Percentiles rank a stretch among this genome's conserved stretches.
Conservation (phyloP, 1,140 invertebrate genomes). For the Stenopsyche tienmushanensis region DNA sequence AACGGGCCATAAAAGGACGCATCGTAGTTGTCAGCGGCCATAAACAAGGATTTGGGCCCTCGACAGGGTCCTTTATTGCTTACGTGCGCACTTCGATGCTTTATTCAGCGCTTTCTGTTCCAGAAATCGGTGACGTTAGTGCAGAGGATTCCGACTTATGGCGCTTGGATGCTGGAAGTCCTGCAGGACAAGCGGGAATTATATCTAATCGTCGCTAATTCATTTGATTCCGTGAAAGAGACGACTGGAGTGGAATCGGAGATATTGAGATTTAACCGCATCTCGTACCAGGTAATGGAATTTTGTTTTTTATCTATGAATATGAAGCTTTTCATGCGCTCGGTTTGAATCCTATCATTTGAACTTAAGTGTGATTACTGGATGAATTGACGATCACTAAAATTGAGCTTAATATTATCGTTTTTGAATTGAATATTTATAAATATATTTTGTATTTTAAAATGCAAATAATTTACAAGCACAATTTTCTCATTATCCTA, state of each 20-base stretch:
- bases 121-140: constrained; percentile 18
- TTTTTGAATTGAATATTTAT: neutral
- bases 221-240: constrained; percentile 16
- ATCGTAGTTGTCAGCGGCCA: constrained; percentile 9
- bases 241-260: neutral
- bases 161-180: constrained; percentile 12
- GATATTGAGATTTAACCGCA: constrained; percentile 26
- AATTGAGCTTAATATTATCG: neutral
- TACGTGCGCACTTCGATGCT: neutral
- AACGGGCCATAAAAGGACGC: constrained; percentile 18
- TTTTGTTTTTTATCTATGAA: no score
- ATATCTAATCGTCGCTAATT: constrained; percentile 16
- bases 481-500: neutral
- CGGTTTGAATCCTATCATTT: no score
- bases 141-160: constrained; percentile 28
- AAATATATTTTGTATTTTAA: neutral
- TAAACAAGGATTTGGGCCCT: constrained; percentile 7
- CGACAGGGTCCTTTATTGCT: neutral
- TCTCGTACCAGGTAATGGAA: constrained; percentile 19
- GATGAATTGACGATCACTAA: neutral
- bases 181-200: neutral
- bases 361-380: neutral
- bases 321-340: no score
- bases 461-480: neutral
- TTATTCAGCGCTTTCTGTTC: constrained; percentile 14